These are phyloP conservation scores for Typhlichthys subterraneus DNA, from an alignment of 2,797 vertebrate genomes.

Conservation along the genomic window DNA sequence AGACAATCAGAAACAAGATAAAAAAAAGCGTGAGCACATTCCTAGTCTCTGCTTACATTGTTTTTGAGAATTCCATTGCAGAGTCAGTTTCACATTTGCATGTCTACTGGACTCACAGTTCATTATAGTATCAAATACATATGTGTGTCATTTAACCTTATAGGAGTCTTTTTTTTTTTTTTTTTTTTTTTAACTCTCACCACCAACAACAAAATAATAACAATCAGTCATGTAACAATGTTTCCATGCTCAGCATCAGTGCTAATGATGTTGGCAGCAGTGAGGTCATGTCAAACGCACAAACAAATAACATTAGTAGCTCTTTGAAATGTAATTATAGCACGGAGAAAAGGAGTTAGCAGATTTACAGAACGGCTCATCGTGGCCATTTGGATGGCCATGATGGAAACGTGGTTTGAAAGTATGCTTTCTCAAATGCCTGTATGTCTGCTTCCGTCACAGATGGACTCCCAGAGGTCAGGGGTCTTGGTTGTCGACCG, in stretches of 20 bases:
- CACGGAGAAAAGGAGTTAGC: slow-evolving; percentile 15
- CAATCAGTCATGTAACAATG: slow-evolving; percentile 24
- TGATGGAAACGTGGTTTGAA: slow-evolving; percentile 3
- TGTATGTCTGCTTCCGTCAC: neutral
- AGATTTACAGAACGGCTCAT: slow-evolving; percentile 19
- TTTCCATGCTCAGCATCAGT: slow-evolving; percentile 20
- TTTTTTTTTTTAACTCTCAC: neutral
- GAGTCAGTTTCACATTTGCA: neutral
- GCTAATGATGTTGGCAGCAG: slow-evolving; percentile 39
- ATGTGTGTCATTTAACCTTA: neutral
- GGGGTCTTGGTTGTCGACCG: slow-evolving; percentile 88
- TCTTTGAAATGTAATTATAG: slow-evolving; percentile 59
- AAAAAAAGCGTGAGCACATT: slow-evolving; percentile 88
- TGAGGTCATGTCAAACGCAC: slow-evolving; percentile 57
- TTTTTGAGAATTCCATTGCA: neutral
- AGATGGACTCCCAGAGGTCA: slow-evolving; percentile 91
- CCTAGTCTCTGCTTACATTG: too few species aligned
- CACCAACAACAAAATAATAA: neutral
- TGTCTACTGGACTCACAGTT: neutral
- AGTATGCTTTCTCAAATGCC: slow-evolving; percentile 12
- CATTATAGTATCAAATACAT: neutral
- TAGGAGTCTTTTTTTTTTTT: neutral
- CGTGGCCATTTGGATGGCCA: slow-evolving; percentile 6
- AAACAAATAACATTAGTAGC: slow-evolving; percentile 52
- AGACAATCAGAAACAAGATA: slow-evolving; percentile 98